phyloP scores from a whole-genome alignment of 35 echinoderm and acorn worm genomes.

The Apostichopus parvimensis region DNA sequence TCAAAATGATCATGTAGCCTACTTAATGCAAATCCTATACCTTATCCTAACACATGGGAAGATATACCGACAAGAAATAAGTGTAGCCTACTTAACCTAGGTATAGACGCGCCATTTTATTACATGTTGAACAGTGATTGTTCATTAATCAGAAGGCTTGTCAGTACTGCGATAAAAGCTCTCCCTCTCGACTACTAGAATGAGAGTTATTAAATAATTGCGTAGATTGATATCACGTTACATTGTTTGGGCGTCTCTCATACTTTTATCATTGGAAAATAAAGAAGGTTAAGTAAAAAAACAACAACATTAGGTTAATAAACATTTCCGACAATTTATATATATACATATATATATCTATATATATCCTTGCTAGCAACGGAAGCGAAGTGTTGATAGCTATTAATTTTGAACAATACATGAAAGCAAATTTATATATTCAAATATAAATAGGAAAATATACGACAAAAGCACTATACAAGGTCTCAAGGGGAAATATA shows the following conservation, averaged over 20 bases:
- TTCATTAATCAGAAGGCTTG: neutral
- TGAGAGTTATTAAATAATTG: conserved; percentile 48
- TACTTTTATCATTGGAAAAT: neutral
- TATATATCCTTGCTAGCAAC: conserved; percentile 10
- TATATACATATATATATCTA: no score
- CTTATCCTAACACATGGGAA: no score
- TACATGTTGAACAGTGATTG: neutral
- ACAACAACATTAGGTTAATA: conserved; percentile 21
- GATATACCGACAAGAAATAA: no score
- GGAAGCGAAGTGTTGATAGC: conserved; percentile 50
- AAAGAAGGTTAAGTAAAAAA: neutral
- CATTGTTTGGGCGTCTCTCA: conserved; percentile 16
- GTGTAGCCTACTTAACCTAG: no score
- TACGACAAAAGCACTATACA: conserved; percentile 20
- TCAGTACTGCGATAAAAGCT: neutral
- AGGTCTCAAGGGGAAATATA: conserved; percentile 24
- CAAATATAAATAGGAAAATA: conserved; percentile 22
- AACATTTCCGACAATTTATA: conserved; percentile 33
- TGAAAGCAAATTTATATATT: conserved; percentile 5
- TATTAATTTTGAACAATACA: conserved; percentile 50
- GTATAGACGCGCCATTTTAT: no score
- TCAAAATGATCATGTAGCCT: no score
- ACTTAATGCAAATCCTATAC: no score
- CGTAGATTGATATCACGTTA: conserved; percentile 28
- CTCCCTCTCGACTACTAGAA: neutral